These are phyloP conservation scores for Ectemnius lituratus DNA, from an alignment of 2,888 invertebrate species.

Conservation along the genomic window DNA sequence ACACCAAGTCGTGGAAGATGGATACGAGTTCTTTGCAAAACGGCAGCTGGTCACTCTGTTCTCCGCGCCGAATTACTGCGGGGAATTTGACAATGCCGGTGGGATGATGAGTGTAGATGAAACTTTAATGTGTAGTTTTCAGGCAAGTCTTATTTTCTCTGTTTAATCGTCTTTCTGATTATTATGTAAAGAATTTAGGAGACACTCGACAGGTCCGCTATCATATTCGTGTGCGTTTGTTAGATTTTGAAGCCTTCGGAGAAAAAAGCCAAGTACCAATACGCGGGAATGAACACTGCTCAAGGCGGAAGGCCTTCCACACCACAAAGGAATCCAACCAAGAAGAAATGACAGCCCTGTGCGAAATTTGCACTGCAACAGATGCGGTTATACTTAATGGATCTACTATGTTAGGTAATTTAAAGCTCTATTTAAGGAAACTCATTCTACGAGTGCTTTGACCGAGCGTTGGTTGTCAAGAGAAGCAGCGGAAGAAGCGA, in stretches of 20 bases:
- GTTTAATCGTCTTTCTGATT: not conserved
- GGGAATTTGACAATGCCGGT: conserved; percentile 99
- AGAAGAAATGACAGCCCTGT: conserved; percentile 82
- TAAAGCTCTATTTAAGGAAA: conserved; percentile 46
- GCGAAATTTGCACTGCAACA: conserved; percentile 72
- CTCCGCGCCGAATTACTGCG: conserved; percentile 98
- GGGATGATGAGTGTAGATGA: conserved; percentile 99
- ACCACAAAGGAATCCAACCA: conserved; percentile 86
- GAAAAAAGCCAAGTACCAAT: conserved; percentile 99
- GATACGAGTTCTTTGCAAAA: conserved; percentile 99
- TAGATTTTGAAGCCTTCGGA: conserved; percentile 99
- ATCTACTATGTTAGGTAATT: conserved; percentile 53
- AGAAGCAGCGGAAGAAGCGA: not conserved
- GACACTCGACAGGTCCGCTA: not conserved
- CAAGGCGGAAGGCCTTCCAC: conserved; percentile 85
- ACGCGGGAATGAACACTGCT: conserved; percentile 89
- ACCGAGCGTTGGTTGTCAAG: not conserved
- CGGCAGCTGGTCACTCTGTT: conserved; percentile 98
- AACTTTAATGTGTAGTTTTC: conserved; percentile 99
- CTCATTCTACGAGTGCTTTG: conserved; percentile 32
- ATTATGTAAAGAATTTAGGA: not conserved
- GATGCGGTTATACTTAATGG: conserved; percentile 72
- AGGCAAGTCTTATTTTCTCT: conserved; percentile 81
- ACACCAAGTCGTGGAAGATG: conserved; percentile 98
- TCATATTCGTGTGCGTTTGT: not conserved